Evolutionary conservation across 2,113 vertebrate genomes (phyloP).

Genomic region (Neodon shergylaensis): DNA sequence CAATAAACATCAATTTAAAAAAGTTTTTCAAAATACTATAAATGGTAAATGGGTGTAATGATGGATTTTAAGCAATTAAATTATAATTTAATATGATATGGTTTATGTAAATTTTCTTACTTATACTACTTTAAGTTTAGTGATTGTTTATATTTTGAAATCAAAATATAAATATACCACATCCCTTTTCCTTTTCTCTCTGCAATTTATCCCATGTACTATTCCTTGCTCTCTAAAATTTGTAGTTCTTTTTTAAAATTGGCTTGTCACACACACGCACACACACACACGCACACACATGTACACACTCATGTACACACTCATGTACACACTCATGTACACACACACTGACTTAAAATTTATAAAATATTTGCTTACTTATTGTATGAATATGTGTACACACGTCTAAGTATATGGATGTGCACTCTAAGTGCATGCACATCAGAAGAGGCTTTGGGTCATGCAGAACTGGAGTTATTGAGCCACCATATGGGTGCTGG

Average conservation of each 20-base stretch:
- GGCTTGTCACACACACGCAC: neutral
- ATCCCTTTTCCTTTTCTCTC: neutral
- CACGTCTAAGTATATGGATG: neutral
- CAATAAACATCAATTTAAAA: neutral
- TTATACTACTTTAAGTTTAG: neutral
- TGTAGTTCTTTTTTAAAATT: neutral
- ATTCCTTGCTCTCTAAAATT: neutral
- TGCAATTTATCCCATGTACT: neutral
- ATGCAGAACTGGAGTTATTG: neutral
- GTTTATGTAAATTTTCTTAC: neutral
- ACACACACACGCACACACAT: neutral
- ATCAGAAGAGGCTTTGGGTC: neutral
- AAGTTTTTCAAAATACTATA: constrained; percentile 1
- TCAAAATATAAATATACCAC: neutral
- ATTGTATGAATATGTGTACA: neutral
- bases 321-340: no score
- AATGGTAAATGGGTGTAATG: neutral
- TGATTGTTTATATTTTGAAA: neutral
- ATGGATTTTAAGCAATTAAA: constrained; percentile 33
- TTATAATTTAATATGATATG: constrained; percentile 24
- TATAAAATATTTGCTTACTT: neutral
- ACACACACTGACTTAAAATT: neutral
- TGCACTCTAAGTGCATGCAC: neutral
- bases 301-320: neutral
- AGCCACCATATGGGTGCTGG: neutral